These are phyloP conservation scores for Phocoena phocoena DNA, from an alignment of 2,113 vertebrate genomes.

Conservation along the genomic window DNA sequence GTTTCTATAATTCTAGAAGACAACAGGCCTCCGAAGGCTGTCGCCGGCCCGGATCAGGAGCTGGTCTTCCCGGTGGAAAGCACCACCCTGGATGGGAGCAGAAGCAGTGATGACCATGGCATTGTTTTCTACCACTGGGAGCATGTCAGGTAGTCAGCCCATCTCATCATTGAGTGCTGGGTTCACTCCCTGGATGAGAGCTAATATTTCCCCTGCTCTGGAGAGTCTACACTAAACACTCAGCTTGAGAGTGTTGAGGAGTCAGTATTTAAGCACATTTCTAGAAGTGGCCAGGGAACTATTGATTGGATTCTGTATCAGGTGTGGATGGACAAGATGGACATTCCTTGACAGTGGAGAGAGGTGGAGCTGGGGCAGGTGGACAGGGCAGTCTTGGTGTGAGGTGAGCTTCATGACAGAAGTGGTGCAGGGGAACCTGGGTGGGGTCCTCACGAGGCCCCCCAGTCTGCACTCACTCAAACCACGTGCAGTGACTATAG, in stretches of 20 bases:
- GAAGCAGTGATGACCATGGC: constrained; percentile 88
- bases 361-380: too few relatives aligned
- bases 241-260: not conserved
- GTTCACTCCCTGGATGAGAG: accelerated
- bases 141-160: constrained; percentile 85
- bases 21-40: constrained; percentile 88
- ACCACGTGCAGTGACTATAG: not conserved
- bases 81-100: constrained; percentile 86
- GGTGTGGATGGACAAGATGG: not conserved
- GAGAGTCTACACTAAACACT: not conserved
- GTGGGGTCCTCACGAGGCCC: too few relatives aligned
- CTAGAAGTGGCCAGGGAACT: not conserved
- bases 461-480: not conserved
- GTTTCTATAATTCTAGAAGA: constrained; percentile 74
- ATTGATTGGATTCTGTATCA: too few relatives aligned
- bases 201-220: not conserved
- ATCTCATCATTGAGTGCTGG: accelerated
- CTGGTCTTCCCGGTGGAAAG: constrained; percentile 87
- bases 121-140: constrained; percentile 88
- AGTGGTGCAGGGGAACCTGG: not conserved
- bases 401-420: not conserved
- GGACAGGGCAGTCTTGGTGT: not conserved
- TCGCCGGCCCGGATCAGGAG: constrained; percentile 89
- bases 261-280: not conserved
- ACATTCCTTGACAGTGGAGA: not conserved